phyloP scores from a whole-genome alignment of 2,888 invertebrate species.

The Sericinus montela region DNA sequence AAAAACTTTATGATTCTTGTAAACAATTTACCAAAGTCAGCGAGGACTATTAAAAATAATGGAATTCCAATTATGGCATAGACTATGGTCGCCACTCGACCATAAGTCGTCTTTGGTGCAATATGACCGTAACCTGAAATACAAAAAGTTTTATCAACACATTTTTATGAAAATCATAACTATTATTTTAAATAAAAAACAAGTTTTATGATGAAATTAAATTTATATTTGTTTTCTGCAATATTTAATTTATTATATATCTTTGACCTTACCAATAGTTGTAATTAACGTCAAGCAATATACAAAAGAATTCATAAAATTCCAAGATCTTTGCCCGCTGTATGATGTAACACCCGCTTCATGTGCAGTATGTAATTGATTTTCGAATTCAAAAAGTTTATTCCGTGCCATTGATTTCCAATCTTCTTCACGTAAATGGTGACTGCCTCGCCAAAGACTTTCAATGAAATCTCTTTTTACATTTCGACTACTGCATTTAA shows the following conservation, averaged over 20 bases:
- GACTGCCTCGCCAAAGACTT: constrained; percentile 88
- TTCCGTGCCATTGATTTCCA: constrained; percentile 92
- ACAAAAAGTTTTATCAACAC: neutral
- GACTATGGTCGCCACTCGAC: constrained; percentile 92
- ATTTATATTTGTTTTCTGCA: neutral
- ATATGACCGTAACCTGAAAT: constrained; percentile 97
- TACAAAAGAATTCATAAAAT: constrained; percentile 91
- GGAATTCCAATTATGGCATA: constrained; percentile 98
- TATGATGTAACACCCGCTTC: constrained; percentile 91
- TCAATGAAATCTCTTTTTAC: constrained; percentile 93
- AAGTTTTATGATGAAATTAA: too few relatives aligned
- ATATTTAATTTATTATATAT: constrained; percentile 7
- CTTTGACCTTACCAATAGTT: constrained; percentile 87
- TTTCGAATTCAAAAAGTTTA: constrained; percentile 90
- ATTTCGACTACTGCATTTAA: constrained; percentile 92
- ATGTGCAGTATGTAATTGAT: constrained; percentile 89
- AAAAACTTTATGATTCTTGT: constrained; percentile 93
- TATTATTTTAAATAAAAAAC: constrained; percentile 3
- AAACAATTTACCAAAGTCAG: constrained; percentile 96
- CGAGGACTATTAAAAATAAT: constrained; percentile 94
- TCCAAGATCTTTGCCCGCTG: constrained; percentile 92
- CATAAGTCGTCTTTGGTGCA: constrained; percentile 92
- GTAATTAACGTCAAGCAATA: constrained; percentile 93
- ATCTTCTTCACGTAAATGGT: constrained; percentile 90
- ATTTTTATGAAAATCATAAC: too few relatives aligned